Conservation (phyloP, 2,888 invertebrate genomes). For the Ichneumoninae sp. region DNA sequence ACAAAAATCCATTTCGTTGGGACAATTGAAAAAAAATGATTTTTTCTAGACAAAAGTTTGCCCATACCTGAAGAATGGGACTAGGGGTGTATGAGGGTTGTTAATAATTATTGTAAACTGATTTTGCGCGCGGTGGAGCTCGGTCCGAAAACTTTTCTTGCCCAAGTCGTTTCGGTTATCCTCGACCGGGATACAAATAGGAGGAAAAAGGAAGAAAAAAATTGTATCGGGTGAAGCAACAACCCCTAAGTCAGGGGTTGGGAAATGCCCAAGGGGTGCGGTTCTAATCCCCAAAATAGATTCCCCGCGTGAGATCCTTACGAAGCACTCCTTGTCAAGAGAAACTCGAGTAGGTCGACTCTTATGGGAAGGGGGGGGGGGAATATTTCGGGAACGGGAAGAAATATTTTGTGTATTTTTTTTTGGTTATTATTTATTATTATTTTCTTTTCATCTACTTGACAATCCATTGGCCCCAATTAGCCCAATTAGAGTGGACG, state of each 20-base stretch:
- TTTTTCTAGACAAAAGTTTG: not conserved
- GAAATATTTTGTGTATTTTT: not conserved
- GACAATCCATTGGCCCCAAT: constrained; percentile 64
- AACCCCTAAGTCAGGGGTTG: not conserved
- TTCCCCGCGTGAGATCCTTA: constrained; percentile 19
- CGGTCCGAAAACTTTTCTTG: constrained; percentile 20
- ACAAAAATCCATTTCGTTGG: no score
- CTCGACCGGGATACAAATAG: constrained; percentile 25
- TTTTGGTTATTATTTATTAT: not conserved
- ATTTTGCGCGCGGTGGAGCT: constrained; percentile 7
- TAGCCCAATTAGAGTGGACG: constrained; percentile 61
- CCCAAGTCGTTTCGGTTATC: constrained; percentile 34
- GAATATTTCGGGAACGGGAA: not conserved
- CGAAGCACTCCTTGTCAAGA: constrained; percentile 8
- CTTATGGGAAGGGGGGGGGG: no score
- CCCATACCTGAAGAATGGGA: not conserved
- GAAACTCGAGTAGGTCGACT: not conserved
- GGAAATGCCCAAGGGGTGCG: constrained; percentile 11
- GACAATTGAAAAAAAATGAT: not conserved
- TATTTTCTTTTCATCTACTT: not conserved
- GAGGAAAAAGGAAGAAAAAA: not conserved
- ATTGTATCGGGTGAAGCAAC: constrained; percentile 2
- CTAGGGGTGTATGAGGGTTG: not conserved
- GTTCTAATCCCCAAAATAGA: constrained; percentile 42
- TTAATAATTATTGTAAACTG: constrained; percentile 7